phyloP scores from a whole-genome alignment of 2,888 invertebrate species.

The Hetaerina titia region DNA sequence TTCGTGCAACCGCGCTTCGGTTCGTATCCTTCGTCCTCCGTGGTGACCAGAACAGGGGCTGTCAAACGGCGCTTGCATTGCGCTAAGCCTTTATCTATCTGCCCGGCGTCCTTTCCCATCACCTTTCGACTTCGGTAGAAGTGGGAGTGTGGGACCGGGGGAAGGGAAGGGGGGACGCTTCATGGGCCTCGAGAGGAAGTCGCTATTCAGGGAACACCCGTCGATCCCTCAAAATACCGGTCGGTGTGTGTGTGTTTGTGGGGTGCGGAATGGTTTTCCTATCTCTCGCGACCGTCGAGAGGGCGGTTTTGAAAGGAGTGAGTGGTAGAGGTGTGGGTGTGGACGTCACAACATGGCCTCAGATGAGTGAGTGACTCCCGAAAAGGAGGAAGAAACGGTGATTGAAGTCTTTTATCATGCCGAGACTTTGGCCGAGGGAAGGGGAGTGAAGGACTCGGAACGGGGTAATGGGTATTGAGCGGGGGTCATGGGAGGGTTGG shows the following conservation, averaged over 20 bases:
- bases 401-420: not conserved
- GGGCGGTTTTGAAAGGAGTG: not conserved
- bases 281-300: not conserved
- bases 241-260: not conserved
- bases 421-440: not conserved
- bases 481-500: not conserved
- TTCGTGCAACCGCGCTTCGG: not conserved
- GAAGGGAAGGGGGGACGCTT: not conserved
- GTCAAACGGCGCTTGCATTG: not conserved
- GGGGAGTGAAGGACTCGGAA: too few species aligned
- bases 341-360: not conserved
- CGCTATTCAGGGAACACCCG: not conserved
- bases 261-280: not conserved
- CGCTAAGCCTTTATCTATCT: not conserved
- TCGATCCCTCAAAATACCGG: not conserved
- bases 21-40: not conserved
- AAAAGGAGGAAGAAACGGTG: not conserved
- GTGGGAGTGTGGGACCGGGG: not conserved
- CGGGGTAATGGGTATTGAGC: too few species aligned
- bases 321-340: not conserved
- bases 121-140: not conserved
- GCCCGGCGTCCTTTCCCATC: not conserved
- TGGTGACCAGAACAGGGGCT: not conserved
- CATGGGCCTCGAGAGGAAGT: not conserved
- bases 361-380: not conserved